Evolutionary conservation across 1,140 invertebrate genomes (phyloP), one percentile per base, ranked within the genome.

Genomic region (Zaprionus ghesquierei): DNA sequence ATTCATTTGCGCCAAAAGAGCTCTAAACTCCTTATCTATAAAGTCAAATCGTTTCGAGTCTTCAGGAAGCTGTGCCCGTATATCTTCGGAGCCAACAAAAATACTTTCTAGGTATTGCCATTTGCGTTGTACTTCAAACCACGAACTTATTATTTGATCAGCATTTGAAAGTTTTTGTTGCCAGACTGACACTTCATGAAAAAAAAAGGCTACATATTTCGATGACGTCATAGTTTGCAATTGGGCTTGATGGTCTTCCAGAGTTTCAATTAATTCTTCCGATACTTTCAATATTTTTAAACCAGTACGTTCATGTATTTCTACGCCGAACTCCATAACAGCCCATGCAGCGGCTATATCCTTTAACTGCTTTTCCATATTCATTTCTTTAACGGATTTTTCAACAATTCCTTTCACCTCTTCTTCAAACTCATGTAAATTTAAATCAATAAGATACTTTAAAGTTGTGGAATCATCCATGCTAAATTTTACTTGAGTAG

Each of bases 181-280:
- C 98, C 98, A 99, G n/a, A 93, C 93, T 0, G 95, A 95, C 0
- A 99, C 97, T 89, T 98, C 96, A 10, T 94, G 94, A 46, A 97
- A 93, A 91, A 98, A 99, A 86, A 95, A 96, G 3, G 95, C 95
- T 58, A 99, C 95, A 89, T 97, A 98, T 92, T 98, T 99, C 0
- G 98, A 99, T 0, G 96, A 96, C 92, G 98, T 94, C 96, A 98
- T 96, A 84, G 96, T 98, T 92, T 98, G 97, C 1, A 99, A 93
- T 93, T 96, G 95, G 4, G 97, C 97, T 94, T 99, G 98, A 93
- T 99, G 97, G 68, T 99, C 98, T 93, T 99, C 98, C n/a, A 99
- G 93, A 1, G 94, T 96, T 93, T 98, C 98, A 27, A 99, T 96
- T 6, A 97, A 92, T 87, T 98, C 97, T 91, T 99, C 98, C 54